phyloP scores from a whole-genome alignment of 2,888 invertebrate genomes.

The Nymphalis urticae region DNA sequence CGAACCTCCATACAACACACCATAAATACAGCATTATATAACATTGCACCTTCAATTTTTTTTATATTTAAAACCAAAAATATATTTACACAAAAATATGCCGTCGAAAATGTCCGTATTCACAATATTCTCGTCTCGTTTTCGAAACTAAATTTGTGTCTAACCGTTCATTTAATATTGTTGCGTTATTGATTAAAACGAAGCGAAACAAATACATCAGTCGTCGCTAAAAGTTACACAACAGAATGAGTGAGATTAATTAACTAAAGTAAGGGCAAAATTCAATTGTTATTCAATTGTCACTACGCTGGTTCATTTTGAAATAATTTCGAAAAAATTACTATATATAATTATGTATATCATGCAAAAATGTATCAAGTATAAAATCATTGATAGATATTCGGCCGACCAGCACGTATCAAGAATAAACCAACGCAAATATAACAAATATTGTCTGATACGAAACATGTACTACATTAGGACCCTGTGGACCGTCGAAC shows the following conservation, averaged over 20 bases:
- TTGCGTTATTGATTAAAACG: constrained; percentile 10
- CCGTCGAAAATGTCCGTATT: constrained; percentile 58
- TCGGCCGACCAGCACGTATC: constrained; percentile 9
- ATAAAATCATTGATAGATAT: not conserved
- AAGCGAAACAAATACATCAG: constrained; percentile 12
- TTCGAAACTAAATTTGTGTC: constrained; percentile 11
- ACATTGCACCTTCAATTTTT: constrained; percentile 78
- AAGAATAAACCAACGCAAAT: constrained; percentile 35
- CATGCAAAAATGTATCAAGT: constrained; percentile 4
- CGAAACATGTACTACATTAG: constrained; percentile 58
- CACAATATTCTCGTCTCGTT: constrained; percentile 45
- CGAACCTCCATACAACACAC: constrained; percentile 46
- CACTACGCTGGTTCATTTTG: constrained; percentile 10
- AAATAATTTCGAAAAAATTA: too few species aligned
- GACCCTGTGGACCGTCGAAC: constrained; percentile 72
- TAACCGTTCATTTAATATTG: not conserved
- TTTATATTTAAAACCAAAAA: constrained; percentile 60
- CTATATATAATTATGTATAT: not conserved
- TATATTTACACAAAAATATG: constrained; percentile 64
- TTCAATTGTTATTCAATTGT: constrained; percentile 11
- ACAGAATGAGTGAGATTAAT: not conserved
- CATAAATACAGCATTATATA: constrained; percentile 65
- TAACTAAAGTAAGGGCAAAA: not conserved
- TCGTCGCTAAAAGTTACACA: constrained; percentile 16
- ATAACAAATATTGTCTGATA: constrained; percentile 59